These are phyloP conservation scores for Laspeyria flexula DNA, from an alignment of 2,888 invertebrate species.

Conservation along the genomic window DNA sequence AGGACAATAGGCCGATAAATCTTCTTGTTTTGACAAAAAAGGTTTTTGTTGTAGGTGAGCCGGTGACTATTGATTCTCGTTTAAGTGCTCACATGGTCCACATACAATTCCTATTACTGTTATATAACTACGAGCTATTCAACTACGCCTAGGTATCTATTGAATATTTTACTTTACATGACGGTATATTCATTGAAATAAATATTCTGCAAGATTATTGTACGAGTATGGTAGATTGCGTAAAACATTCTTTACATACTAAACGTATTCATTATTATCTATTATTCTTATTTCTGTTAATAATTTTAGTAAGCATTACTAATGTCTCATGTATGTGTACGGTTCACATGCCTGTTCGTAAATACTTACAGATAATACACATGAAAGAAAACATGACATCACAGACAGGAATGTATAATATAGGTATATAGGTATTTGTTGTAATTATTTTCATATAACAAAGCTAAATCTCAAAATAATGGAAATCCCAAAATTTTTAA, in stretches of 20 bases:
- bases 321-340: too few species aligned
- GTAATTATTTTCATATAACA: background rate
- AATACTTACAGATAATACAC: too few species aligned
- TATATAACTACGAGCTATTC: slow-evolving; percentile 26
- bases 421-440: too few species aligned
- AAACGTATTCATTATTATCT: too few species aligned
- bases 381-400: too few species aligned
- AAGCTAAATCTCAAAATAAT: background rate
- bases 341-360: too few species aligned
- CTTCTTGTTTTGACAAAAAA: slow-evolving; percentile 71
- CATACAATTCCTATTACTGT: slow-evolving; percentile 29
- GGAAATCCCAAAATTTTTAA: background rate
- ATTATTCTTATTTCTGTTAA: background rate
- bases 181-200: background rate
- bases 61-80: slow-evolving; percentile 47
- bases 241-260: too few species aligned
- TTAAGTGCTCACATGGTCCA: slow-evolving; percentile 35
- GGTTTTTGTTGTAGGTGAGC: slow-evolving; percentile 52
- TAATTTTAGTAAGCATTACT: background rate
- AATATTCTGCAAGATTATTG: background rate
- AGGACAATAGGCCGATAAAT: slow-evolving; percentile 77
- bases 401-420: too few species aligned
- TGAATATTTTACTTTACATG: slow-evolving; percentile 26
- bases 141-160: slow-evolving; percentile 15
- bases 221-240: too few species aligned